Evolutionary conservation across 2,888 invertebrate genomes (phyloP), one percentile per base, ranked within the genome.

Genomic region (Drosophila suboccidentalis): DNA sequence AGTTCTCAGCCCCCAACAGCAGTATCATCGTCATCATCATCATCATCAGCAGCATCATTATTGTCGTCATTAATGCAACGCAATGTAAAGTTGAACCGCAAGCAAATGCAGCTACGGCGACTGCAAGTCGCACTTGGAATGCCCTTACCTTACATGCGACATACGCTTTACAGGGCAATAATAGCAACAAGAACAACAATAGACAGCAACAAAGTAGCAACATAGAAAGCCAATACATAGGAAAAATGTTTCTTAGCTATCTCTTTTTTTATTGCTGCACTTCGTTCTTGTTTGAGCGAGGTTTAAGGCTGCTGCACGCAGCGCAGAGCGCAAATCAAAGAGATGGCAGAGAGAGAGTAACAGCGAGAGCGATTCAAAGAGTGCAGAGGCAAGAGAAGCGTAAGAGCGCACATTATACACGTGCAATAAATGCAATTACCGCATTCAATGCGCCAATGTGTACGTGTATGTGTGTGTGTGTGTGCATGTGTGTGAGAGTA

Each of bases 341-440:
- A 38, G 17, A 58, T 22, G 22, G n/a, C 22, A 51, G 54, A 50
- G 63, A 22, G 55, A 58, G 29, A 6, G 43, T 1, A 19, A 43
- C 29, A 4, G 36, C 44, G 13, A 36, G 22, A 46, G 22, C 26
- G 36, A 22, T 36, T 38, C 32, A 29, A 10, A 15, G n/a, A 22
- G 44, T 15, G 39, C 15, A 55, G 38, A 71, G 22, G 29, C 8
- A 67, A 80, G 67, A 77, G 29, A 29, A 29, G 65, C 55, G 39
- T 38, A 62, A 75, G 83, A 43, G 55, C 51, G 58, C 32, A 43
- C n/a, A 54, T 43, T 62, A 71, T 67, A 64, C 82, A 82, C 82
- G 87, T 87, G 87, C 83, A 84, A 80, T 84, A 88, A 88, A 86
- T 89, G 89, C 87, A 89, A 88, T 84, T 84, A 89, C 89, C 75